Conservation (phyloP, 2,888 invertebrate genomes). For the Chelonus formosanus region DNA sequence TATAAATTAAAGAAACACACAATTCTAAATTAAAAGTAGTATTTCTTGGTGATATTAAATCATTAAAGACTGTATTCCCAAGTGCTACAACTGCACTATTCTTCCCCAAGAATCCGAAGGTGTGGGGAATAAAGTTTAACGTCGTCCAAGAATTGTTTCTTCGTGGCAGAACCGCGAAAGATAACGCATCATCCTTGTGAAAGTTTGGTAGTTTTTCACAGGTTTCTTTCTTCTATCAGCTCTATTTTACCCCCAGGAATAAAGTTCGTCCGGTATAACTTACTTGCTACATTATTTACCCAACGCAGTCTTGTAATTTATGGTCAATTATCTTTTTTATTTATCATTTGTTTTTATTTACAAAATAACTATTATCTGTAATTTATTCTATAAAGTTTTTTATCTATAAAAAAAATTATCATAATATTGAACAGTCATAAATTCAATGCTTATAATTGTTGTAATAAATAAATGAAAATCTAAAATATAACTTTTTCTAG, state of each 20-base stretch:
- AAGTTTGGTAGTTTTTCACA: constrained; percentile 27
- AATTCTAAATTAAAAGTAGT: too few species aligned
- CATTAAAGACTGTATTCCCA: constrained; percentile 27
- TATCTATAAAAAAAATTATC: too few species aligned
- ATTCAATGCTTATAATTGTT: background rate
- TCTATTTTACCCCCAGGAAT: constrained; percentile 20
- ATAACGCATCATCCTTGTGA: constrained; percentile 27
- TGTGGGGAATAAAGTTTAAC: constrained; percentile 23
- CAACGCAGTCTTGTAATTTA: constrained; percentile 10
- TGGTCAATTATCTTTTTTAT: background rate
- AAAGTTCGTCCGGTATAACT: constrained; percentile 13
- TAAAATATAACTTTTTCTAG: background rate
- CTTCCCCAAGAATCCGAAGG: constrained; percentile 19
- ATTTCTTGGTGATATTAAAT: too few species aligned
- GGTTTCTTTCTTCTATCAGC: constrained; percentile 23
- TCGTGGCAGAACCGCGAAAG: constrained; percentile 24
- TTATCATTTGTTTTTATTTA: constrained; percentile 5
- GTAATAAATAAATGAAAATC: background rate
- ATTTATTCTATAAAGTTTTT: too few species aligned
- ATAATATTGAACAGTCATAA: too few species aligned
- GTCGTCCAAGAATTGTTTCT: constrained; percentile 29
- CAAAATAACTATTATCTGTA: too few species aligned
- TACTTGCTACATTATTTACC: constrained; percentile 18
- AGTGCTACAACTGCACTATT: constrained; percentile 24
- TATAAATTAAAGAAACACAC: too few species aligned